phyloP scores from a whole-genome alignment of 2,113 vertebrate species.

The Neogobius melanostomus region DNA sequence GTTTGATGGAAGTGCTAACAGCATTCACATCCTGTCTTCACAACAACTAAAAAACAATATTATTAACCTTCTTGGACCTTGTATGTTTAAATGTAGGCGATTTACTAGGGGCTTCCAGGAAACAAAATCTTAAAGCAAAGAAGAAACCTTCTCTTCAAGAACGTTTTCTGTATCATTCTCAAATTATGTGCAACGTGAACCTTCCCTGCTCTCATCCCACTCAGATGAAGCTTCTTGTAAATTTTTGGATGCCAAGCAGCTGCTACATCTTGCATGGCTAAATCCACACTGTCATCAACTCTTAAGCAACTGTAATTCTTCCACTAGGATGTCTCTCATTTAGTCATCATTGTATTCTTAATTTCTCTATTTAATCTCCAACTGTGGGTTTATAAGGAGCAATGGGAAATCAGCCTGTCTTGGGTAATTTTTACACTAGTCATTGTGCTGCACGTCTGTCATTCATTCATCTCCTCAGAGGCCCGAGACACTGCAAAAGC shows the following conservation, averaged over 20 bases:
- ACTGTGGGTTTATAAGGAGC: constrained; percentile 15
- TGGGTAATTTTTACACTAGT: constrained; percentile 24
- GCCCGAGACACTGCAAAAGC: constrained; percentile 15
- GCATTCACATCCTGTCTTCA: neutral
- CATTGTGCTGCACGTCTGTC: constrained; percentile 15
- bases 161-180: constrained; percentile 18
- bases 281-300: constrained; percentile 35
- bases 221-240: constrained; percentile 31
- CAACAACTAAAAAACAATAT: neutral
- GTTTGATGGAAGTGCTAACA: neutral
- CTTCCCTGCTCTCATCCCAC: constrained; percentile 16
- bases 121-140: neutral
- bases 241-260: constrained; percentile 38
- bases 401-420: constrained; percentile 24
- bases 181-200: constrained; percentile 24
- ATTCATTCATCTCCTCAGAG: constrained; percentile 19
- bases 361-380: constrained; percentile 12
- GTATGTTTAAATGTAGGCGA: too few species aligned
- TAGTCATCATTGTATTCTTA: neutral
- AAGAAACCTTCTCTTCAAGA: constrained; percentile 1
- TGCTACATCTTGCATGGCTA: constrained; percentile 46
- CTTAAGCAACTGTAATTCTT: constrained; percentile 10
- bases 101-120: too few species aligned
- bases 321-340: constrained; percentile 1
- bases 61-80: neutral